Conservation (phyloP, 2,113 vertebrate species). For the Colossoma macropomum region DNA sequence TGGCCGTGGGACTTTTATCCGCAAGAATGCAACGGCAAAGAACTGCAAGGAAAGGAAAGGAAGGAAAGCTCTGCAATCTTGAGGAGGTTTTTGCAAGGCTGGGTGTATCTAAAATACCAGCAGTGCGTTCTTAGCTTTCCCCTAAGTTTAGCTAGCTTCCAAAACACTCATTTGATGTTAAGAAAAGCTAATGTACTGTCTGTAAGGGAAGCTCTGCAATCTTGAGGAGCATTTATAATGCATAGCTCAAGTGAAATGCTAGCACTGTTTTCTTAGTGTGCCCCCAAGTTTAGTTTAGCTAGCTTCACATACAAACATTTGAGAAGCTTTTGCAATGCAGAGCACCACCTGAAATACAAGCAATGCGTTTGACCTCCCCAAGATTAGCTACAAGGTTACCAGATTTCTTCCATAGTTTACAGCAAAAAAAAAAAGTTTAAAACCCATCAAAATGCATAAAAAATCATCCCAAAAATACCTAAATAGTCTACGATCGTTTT, state of each 20-base stretch:
- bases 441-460: no score
- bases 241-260: background rate
- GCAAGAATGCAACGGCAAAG: background rate
- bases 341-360: no score
- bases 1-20: background rate
- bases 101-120: background rate
- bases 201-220: background rate
- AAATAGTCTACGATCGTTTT: no score
- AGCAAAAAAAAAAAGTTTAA: no score
- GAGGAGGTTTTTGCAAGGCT: conserved; percentile 2
- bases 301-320: background rate
- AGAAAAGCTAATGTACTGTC: background rate
- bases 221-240: background rate
- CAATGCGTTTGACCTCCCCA: no score
- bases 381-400: no score
- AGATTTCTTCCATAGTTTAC: no score
- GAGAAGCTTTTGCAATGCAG: no score
- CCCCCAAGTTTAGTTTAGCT: background rate
- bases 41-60: no score
- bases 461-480: no score
- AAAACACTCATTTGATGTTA: background rate
- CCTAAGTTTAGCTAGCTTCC: background rate
- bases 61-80: background rate
- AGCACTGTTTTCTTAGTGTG: background rate
- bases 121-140: background rate